A percentile compares a stretch with the other conserved stretches of the same genome.
Conservation (phyloP, 1,140 invertebrate genomes). For the Calephelis virginiensis region DNA sequence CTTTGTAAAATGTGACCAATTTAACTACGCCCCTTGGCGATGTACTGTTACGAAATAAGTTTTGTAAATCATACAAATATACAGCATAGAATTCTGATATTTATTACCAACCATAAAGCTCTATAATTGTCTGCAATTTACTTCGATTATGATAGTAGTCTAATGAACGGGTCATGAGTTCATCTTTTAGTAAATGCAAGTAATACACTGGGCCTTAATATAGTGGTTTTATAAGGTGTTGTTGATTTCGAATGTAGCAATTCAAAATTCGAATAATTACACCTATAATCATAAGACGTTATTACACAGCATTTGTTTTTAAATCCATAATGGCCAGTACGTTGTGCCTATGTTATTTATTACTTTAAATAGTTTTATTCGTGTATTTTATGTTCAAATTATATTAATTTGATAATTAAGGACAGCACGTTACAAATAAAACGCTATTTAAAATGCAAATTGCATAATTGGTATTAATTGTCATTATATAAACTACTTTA, state of each 20-base stretch:
- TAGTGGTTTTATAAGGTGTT: constrained; percentile 55
- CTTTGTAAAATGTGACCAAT: constrained; percentile 60
- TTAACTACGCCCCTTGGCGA: constrained; percentile 45
- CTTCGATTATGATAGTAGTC: neutral
- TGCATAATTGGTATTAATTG: constrained; percentile 7
- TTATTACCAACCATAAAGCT: constrained; percentile 10
- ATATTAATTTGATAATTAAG: constrained; percentile 15
- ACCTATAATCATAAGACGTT: constrained; percentile 49
- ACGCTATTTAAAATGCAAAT: constrained; percentile 8
- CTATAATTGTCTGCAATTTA: constrained; percentile 19
- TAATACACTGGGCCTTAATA: constrained; percentile 37
- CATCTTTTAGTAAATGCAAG: constrained; percentile 39
- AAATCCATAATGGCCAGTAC: constrained; percentile 39
- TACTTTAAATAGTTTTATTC: constrained; percentile 11
- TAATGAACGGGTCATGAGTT: constrained; percentile 25
- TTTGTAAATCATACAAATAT: constrained; percentile 17
- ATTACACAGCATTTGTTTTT: constrained; percentile 62
- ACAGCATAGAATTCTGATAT: constrained; percentile 16
- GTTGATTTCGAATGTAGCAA: constrained; percentile 60
- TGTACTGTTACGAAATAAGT: constrained; percentile 20
- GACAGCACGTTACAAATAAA: constrained; percentile 12
- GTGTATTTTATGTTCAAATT: constrained; percentile 11
- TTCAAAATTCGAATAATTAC: constrained; percentile 62
- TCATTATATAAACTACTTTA: constrained; percentile 14
- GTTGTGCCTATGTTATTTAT: constrained; percentile 10